Evolutionary conservation across 2,797 vertebrate species (phyloP).

Genomic region (Chaetodon trifasciatus): DNA sequence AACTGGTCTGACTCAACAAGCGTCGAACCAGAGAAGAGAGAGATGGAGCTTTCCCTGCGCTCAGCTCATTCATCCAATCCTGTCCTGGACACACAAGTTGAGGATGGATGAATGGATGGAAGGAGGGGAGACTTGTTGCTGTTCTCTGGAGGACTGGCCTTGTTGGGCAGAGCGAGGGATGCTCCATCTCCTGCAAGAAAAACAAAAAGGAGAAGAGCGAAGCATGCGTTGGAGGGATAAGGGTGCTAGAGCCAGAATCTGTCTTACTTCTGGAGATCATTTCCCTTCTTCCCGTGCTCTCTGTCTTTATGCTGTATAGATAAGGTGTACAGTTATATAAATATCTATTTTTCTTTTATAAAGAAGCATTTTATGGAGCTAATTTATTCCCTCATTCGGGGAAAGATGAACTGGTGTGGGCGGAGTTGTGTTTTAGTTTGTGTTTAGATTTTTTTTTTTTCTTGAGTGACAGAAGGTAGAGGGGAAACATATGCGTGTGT

Average conservation of each 20-base stretch:
- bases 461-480: slow-evolving; percentile 43
- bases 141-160: slow-evolving; percentile 35
- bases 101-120: slow-evolving; percentile 13
- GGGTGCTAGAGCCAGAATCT: slow-evolving; percentile 78
- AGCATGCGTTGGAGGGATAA: slow-evolving; percentile 65
- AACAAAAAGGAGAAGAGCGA: slow-evolving; percentile 33
- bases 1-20: slow-evolving; percentile 28
- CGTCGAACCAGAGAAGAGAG: slow-evolving; percentile 22
- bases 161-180: slow-evolving; percentile 37
- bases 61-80: slow-evolving; percentile 42
- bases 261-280: slow-evolving; percentile 73
- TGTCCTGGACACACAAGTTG: slow-evolving; percentile 16
- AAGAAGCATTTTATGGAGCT: slow-evolving; percentile 88
- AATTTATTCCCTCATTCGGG: slow-evolving; percentile 84
- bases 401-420: slow-evolving; percentile 68
- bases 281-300: slow-evolving; percentile 76
- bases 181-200: slow-evolving; percentile 51
- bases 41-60: slow-evolving; percentile 46
- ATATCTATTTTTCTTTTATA: slow-evolving; percentile 89
- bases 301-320: slow-evolving; percentile 80
- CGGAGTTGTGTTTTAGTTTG: slow-evolving; percentile 64
- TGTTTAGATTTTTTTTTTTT: slow-evolving; percentile 53
- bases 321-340: slow-evolving; percentile 82
- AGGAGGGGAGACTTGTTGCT: background rate
- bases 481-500: slow-evolving; percentile 38